Percentiles rank a stretch among this genome's conserved stretches.
These are phyloP conservation scores for Cataglyphis livida DNA, from an alignment of 2,888 invertebrate species.

Conservation along the genomic window DNA sequence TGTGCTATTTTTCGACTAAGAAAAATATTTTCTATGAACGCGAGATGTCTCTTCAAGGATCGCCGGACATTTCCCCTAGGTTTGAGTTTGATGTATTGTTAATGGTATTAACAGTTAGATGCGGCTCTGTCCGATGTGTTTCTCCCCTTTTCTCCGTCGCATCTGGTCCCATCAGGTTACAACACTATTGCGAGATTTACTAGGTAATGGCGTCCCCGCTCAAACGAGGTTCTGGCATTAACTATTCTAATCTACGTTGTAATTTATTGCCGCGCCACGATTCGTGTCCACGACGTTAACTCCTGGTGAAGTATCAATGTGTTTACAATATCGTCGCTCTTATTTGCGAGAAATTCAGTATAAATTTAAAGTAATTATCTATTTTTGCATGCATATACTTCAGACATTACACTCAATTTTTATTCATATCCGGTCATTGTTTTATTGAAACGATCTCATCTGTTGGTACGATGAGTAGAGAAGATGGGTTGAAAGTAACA, in stretches of 20 bases:
- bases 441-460: not conserved
- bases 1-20: slow-evolving; percentile 16
- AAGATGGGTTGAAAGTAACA: no score
- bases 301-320: slow-evolving; percentile 45
- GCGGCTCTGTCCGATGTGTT: not conserved
- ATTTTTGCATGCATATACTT: not conserved
- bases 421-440: not conserved
- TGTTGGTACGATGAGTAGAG: not conserved
- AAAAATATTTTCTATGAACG: slow-evolving; percentile 17
- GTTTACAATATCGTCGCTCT: slow-evolving; percentile 46
- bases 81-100: slow-evolving; percentile 38
- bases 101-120: not conserved
- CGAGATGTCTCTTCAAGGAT: not conserved
- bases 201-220: slow-evolving; percentile 22
- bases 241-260: slow-evolving; percentile 49
- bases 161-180: slow-evolving; percentile 2
- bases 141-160: not conserved
- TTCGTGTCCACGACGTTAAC: slow-evolving; percentile 50
- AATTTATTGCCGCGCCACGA: slow-evolving; percentile 37
- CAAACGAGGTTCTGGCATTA: slow-evolving; percentile 39
- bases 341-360: slow-evolving; percentile 34
- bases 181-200: slow-evolving; percentile 38
- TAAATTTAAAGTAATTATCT: slow-evolving; percentile 25
- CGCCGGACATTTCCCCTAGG: not conserved
- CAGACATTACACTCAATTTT: not conserved